phyloP scores from a whole-genome alignment of 2,888 invertebrate species.

The Fragum sueziense region DNA sequence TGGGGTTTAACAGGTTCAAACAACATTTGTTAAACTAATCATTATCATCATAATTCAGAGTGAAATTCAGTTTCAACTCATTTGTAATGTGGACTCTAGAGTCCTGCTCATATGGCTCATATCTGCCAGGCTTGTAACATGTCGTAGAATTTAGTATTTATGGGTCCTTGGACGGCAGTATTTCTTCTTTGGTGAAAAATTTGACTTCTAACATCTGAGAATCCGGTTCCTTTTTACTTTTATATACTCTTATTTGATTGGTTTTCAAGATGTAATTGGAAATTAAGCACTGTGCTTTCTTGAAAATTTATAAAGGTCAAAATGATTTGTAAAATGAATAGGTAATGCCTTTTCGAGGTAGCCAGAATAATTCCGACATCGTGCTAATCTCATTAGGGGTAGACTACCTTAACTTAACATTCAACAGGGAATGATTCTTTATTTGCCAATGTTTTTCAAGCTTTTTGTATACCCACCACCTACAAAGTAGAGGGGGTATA shows the following conservation, averaged over 20 bases:
- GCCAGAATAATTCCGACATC: too few species aligned
- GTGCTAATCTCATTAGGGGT: too few species aligned
- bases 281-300: not conserved
- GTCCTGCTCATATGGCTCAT: too few species aligned
- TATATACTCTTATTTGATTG: not conserved
- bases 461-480: too few species aligned
- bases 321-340: too few species aligned
- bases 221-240: not conserved
- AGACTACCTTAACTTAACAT: too few species aligned
- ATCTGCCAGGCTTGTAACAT: not conserved
- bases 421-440: too few species aligned
- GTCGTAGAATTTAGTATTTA: not conserved
- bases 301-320: too few species aligned
- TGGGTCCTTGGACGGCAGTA: not conserved
- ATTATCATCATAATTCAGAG: not conserved
- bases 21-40: not conserved
- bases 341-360: too few species aligned
- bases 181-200: not conserved
- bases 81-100: not conserved
- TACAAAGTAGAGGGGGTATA: too few species aligned
- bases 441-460: too few species aligned
- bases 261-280: not conserved
- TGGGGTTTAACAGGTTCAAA: not conserved
- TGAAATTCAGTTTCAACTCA: not conserved
- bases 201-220: not conserved